These are phyloP conservation scores for Cryptophagus acutangulus DNA, from an alignment of 2,888 invertebrate genomes.

Conservation along the genomic window DNA sequence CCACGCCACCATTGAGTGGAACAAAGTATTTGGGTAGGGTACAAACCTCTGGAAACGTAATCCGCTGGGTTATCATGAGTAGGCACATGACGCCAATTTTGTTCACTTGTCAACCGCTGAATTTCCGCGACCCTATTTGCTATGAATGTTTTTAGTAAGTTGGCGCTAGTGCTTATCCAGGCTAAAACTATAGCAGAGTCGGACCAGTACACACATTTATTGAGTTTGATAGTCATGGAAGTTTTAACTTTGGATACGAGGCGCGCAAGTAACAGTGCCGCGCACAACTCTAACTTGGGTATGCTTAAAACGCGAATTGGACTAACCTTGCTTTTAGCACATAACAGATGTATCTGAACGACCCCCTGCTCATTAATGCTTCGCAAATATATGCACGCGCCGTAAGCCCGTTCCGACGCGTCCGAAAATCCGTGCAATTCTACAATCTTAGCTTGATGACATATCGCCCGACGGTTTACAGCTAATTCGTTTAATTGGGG, in stretches of 20 bases:
- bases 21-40: too few relatives aligned
- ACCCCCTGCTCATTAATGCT: constrained; percentile 8
- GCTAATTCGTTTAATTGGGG: too few relatives aligned
- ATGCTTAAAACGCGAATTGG: constrained; percentile 27
- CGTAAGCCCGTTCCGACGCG: constrained; percentile 21
- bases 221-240: too few relatives aligned
- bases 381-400: constrained; percentile 18
- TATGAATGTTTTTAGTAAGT: constrained; percentile 25
- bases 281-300: constrained; percentile 31
- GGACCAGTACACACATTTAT: too few relatives aligned
- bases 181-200: constrained; percentile 26
- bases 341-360: constrained; percentile 19
- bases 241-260: constrained; percentile 11
- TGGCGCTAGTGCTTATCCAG: constrained; percentile 12
- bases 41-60: too few relatives aligned
- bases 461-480: constrained; percentile 8
- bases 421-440: constrained; percentile 25
- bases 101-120: too few relatives aligned
- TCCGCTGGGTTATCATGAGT: too few relatives aligned
- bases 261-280: constrained; percentile 22
- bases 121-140: constrained; percentile 26
- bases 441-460: not conserved
- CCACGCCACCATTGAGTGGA: too few relatives aligned
- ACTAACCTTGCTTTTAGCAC: constrained; percentile 32
- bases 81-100: too few relatives aligned